Base-by-base conservation (phyloP, 2,113 vertebrate species). In the Colaptes auratus region DNA sequence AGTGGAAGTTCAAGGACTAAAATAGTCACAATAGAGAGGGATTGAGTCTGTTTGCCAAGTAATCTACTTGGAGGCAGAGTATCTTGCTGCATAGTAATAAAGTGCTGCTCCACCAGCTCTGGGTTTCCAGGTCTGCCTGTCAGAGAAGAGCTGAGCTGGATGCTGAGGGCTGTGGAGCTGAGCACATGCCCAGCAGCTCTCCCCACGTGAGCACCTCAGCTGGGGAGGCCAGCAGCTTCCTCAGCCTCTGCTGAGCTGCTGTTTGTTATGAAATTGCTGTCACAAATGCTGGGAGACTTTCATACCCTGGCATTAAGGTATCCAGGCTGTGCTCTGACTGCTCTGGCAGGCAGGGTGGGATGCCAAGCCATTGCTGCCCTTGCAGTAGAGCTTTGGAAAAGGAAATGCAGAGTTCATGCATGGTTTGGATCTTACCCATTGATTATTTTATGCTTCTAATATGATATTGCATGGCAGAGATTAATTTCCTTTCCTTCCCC, bases 1-100 rank as follows among this genome's bases (percentile, higher is more conserved):
- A 58, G 46, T 79, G 46, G 60, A 89, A 86, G 52, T 96, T 93
- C 63, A 69, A 53, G 70, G 87, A 52, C 75, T 91, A 74, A 93
- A 89, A 87, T 93, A 88, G 33, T 79, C 79, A 92, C 73, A 79
- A 7, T 12, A 66, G 63, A 82, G 66, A 72, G 66, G 77, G 84
- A 56, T 89, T 73, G 89, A 65, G 61, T 42, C 65, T 91, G 76
- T 76, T 91, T 93, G 84, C 88, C 74, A 77, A 85, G 39, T 61
- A 42, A 85, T 80, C 44, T 86, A 6, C 73, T 81, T 74, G 64
- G 73, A 78, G 80, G 88, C 76, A 30, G 46, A 3, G 6, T 65
- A 3, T 79, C 70, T 87, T 87, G 55, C 86, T 94, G 89, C 74
- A 31, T 20, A 50, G 83, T 56, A 64, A 80, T 80, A 48, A 65